A percentile compares a stretch with the other conserved stretches of the same genome.
phyloP scores from a whole-genome alignment of 2,797 vertebrate genomes.

The Hapalemur alaotrensis region DNA sequence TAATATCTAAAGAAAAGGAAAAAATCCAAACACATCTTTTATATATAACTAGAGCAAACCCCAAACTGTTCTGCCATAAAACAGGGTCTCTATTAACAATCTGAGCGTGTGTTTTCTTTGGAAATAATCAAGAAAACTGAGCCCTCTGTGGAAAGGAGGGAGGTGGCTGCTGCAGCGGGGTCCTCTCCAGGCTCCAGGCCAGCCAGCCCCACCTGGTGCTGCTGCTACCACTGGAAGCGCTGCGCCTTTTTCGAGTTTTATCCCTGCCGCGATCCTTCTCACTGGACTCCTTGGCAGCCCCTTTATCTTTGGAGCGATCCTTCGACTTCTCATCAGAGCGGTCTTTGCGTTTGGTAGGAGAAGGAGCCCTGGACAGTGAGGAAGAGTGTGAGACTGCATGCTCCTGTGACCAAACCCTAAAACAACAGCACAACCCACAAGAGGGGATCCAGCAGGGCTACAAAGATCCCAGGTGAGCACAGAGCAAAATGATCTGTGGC shows the following conservation, averaged over 20 bases:
- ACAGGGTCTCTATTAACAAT: neutral
- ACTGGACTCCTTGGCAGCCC: constrained; percentile 88
- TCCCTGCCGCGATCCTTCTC: constrained; percentile 96
- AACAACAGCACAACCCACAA: constrained; percentile 54
- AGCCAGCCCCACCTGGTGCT: constrained; percentile 91
- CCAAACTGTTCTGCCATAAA: neutral
- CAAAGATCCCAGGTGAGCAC: constrained; percentile 1
- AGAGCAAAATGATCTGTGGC: constrained; percentile 44
- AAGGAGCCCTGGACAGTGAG: constrained; percentile 91
- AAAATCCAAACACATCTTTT: neutral
- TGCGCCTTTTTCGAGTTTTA: constrained; percentile 93
- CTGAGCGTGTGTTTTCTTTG: neutral
- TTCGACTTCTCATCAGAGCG: constrained; percentile 94
- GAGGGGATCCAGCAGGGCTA: constrained; percentile 20
- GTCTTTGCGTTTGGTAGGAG: constrained; percentile 96
- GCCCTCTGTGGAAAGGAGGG: neutral
- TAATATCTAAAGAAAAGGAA: neutral
- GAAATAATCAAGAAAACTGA: neutral
- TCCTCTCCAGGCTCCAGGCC: neutral
- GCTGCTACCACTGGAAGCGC: constrained; percentile 95
- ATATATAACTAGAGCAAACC: neutral
- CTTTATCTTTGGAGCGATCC: constrained; percentile 94
- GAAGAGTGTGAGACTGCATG: constrained; percentile 11
- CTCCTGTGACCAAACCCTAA: neutral
- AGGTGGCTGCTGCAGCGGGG: neutral